Percentiles rank a stretch among this genome's conserved stretches.
These are phyloP conservation scores for Saxidomus purpurata DNA, from an alignment of 1,140 invertebrate species.

Conservation along the genomic window DNA sequence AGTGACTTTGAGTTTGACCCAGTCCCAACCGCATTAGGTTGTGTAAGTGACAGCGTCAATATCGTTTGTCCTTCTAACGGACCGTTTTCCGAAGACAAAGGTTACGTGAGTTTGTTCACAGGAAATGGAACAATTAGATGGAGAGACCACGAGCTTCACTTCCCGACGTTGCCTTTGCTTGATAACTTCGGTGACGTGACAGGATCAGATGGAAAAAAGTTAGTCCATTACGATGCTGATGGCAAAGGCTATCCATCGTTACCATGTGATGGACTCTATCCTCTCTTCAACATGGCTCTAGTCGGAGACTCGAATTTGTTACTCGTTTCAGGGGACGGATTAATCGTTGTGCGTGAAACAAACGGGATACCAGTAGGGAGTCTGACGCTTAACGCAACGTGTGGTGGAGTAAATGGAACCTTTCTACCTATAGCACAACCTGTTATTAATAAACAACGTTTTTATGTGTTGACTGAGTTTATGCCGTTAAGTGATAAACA, in stretches of 20 bases:
- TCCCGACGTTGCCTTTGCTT: slow-evolving; percentile 34
- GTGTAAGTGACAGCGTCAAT: slow-evolving; percentile 66
- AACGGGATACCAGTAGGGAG: slow-evolving; percentile 39
- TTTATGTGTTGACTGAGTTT: slow-evolving; percentile 59
- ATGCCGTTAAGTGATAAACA: not conserved
- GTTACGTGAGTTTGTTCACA: slow-evolving; percentile 25
- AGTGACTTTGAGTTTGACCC: slow-evolving; percentile 43
- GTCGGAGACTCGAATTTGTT: slow-evolving; percentile 42
- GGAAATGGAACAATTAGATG: slow-evolving; percentile 47
- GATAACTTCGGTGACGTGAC: slow-evolving; percentile 62
- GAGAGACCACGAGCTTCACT: slow-evolving; percentile 21
- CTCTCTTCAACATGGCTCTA: slow-evolving; percentile 45
- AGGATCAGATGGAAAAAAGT: slow-evolving; percentile 36
- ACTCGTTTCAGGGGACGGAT: slow-evolving; percentile 14
- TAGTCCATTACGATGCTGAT: slow-evolving; percentile 48
- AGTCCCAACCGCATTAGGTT: slow-evolving; percentile 62
- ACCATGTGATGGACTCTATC: slow-evolving; percentile 7
- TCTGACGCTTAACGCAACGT: slow-evolving; percentile 40
- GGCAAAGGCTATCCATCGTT: slow-evolving; percentile 38
- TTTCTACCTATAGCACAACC: slow-evolving; percentile 54
- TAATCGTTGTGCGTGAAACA: slow-evolving; percentile 31
- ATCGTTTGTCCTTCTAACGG: slow-evolving; percentile 70
- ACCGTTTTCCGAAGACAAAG: slow-evolving; percentile 30
- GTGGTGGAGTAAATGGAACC: slow-evolving; percentile 33
- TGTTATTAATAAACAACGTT: slow-evolving; percentile 40